A percentile compares a stretch with the other conserved stretches of the same genome.
phyloP scores from a whole-genome alignment of 1,140 invertebrate genomes.

The Drosophila kohkoa region DNA sequence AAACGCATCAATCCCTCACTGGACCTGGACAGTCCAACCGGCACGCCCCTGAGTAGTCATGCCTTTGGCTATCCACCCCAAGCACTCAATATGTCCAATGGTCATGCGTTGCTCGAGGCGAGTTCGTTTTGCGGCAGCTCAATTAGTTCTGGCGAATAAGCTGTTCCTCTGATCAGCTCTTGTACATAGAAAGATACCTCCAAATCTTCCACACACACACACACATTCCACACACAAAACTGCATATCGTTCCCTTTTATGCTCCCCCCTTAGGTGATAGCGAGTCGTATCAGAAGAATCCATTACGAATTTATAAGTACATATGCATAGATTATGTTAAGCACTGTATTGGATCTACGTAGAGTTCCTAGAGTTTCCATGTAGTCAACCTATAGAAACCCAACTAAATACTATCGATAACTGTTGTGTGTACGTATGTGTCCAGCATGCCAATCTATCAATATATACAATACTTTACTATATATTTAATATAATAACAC shows the following conservation, averaged over 20 bases:
- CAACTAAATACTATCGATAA: slow-evolving; percentile 34
- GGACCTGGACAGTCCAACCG: slow-evolving; percentile 89
- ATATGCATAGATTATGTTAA: slow-evolving; percentile 58
- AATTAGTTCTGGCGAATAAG: slow-evolving; percentile 75
- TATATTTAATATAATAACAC: slow-evolving; percentile 18
- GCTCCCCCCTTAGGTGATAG: slow-evolving; percentile 57
- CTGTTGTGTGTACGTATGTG: slow-evolving; percentile 55
- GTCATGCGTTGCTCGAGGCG: slow-evolving; percentile 57
- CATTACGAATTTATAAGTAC: slow-evolving; percentile 76
- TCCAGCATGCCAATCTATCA: slow-evolving; percentile 55
- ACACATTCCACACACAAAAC: slow-evolving; percentile 26
- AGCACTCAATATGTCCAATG: slow-evolving; percentile 71
- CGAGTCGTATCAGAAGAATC: slow-evolving; percentile 73
- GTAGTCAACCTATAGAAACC: slow-evolving; percentile 13
- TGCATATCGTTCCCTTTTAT: slow-evolving; percentile 60
- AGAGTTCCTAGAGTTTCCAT: slow-evolving; percentile 63
- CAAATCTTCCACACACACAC: slow-evolving; percentile 64
- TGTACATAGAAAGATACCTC: slow-evolving; percentile 49
- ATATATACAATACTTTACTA: slow-evolving; percentile 18
- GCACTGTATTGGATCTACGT: slow-evolving; percentile 37
- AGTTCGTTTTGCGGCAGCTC: slow-evolving; percentile 77
- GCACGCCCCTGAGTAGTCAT: slow-evolving; percentile 79
- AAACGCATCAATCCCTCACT: slow-evolving; percentile 92
- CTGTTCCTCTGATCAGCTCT: background rate
- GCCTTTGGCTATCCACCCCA: slow-evolving; percentile 79